Evolutionary conservation across 1,140 invertebrate genomes (phyloP).

Genomic region (Trachelipus rathkii): DNA sequence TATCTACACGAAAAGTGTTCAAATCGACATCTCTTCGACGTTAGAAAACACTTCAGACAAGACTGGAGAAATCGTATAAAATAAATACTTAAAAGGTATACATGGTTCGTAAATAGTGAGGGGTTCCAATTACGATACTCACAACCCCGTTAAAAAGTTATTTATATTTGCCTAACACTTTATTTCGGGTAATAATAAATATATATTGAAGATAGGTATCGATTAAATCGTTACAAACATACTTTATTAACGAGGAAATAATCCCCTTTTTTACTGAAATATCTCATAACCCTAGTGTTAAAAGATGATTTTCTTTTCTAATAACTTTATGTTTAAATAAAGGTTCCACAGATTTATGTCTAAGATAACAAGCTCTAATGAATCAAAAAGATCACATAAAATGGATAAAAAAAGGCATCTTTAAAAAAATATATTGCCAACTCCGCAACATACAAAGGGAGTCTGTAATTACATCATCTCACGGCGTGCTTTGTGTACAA

Average conservation of each 20-base stretch:
- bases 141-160: conserved; percentile 39
- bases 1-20: conserved; percentile 8
- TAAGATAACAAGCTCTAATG: conserved; percentile 43
- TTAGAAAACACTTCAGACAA: not conserved
- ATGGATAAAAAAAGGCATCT: conserved; percentile 29
- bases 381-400: conserved; percentile 44
- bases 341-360: conserved; percentile 42
- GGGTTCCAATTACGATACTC: conserved; percentile 30
- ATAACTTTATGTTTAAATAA: conserved; percentile 46
- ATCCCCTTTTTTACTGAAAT: conserved; percentile 34
- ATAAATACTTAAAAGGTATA: conserved; percentile 2
- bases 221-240: not conserved
- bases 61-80: conserved; percentile 8
- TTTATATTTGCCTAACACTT: conserved; percentile 41
- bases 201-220: not conserved
- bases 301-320: conserved; percentile 43
- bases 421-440: conserved; percentile 30
- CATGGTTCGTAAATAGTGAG: conserved; percentile 14
- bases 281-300: conserved; percentile 31
- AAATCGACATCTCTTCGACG: not conserved
- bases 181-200: conserved; percentile 29
- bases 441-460: conserved; percentile 41
- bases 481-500: conserved; percentile 11
- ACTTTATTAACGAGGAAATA: conserved; percentile 19
- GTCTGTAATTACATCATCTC: conserved; percentile 43